These are phyloP conservation scores for Caenorhabditis sp. DNA, from an alignment of 2,888 invertebrate genomes.

Conservation along the genomic window DNA sequence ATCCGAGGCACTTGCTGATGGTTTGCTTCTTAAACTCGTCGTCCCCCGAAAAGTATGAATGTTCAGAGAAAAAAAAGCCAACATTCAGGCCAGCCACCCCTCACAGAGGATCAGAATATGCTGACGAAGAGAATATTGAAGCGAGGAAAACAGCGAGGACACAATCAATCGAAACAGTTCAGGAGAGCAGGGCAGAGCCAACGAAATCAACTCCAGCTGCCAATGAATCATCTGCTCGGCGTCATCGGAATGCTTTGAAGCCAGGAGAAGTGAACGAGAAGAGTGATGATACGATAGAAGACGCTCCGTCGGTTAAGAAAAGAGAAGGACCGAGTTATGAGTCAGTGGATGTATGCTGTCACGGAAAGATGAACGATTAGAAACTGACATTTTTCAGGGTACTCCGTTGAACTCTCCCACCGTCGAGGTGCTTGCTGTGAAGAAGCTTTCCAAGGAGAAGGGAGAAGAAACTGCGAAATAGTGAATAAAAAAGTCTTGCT, in stretches of 20 bases:
- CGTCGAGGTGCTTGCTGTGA: neutral
- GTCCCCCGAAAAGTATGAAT: neutral
- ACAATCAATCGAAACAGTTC: neutral
- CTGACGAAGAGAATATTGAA: slow-evolving; percentile 11
- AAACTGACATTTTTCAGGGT: neutral
- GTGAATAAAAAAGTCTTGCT: too few species aligned
- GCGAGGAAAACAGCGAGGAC: slow-evolving; percentile 6
- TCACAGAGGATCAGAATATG: slow-evolving; percentile 8
- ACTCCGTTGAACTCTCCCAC: neutral
- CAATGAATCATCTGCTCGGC: slow-evolving; percentile 20
- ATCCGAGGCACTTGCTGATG: slow-evolving; percentile 6
- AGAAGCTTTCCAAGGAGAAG: slow-evolving; percentile 27
- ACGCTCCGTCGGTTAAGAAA: slow-evolving; percentile 19
- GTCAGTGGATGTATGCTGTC: slow-evolving; percentile 7
- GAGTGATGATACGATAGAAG: slow-evolving; percentile 34
- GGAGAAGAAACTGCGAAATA: slow-evolving; percentile 15
- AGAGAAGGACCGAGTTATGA: slow-evolving; percentile 29
- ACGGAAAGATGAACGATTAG: neutral
- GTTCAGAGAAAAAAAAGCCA: slow-evolving; percentile 1
- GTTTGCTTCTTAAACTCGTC: neutral
- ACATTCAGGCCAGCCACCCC: neutral
- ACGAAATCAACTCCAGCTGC: neutral
- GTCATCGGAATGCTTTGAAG: slow-evolving; percentile 6
- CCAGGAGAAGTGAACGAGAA: slow-evolving; percentile 23
- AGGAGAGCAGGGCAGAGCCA: neutral